Conservation (phyloP, 2,113 vertebrate genomes). For the Phodopus roborovskii region DNA sequence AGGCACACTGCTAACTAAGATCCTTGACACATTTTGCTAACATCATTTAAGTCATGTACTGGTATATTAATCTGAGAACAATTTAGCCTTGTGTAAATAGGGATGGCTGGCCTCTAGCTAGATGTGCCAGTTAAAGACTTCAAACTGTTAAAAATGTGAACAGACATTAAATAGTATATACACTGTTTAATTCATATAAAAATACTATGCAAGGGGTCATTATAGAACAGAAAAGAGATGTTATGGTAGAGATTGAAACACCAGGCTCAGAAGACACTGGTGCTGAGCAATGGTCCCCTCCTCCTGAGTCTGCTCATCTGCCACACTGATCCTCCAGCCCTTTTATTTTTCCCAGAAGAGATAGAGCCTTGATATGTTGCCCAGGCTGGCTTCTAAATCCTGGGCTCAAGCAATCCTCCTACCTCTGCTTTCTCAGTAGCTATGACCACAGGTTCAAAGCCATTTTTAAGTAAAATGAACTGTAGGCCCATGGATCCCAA, state of each 20-base stretch:
- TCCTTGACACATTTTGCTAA: slow-evolving; percentile 34
- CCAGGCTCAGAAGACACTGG: neutral
- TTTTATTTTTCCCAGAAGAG: neutral
- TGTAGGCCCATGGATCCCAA: neutral
- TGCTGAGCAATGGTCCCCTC: too few relatives aligned
- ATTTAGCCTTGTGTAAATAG: slow-evolving; percentile 36
- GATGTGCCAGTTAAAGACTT: neutral
- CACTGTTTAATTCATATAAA: slow-evolving; percentile 30
- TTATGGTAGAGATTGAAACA: neutral
- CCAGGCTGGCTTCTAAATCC: neutral
- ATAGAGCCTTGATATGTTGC: neutral
- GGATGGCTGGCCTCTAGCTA: neutral
- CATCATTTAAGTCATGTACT: slow-evolving; percentile 37
- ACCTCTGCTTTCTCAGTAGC: neutral
- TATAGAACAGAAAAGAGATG: neutral
- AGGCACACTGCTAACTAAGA: slow-evolving; percentile 35
- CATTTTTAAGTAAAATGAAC: neutral
- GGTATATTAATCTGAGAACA: slow-evolving; percentile 1
- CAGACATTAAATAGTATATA: neutral
- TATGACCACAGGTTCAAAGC: neutral
- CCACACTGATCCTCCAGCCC: too few relatives aligned
- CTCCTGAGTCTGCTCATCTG: too few relatives aligned
- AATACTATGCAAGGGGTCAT: neutral
- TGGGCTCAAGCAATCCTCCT: neutral
- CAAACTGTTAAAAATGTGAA: slow-evolving; percentile 49